Evolutionary conservation across 2,797 vertebrate genomes (phyloP).

Genomic region (Otus scops): DNA sequence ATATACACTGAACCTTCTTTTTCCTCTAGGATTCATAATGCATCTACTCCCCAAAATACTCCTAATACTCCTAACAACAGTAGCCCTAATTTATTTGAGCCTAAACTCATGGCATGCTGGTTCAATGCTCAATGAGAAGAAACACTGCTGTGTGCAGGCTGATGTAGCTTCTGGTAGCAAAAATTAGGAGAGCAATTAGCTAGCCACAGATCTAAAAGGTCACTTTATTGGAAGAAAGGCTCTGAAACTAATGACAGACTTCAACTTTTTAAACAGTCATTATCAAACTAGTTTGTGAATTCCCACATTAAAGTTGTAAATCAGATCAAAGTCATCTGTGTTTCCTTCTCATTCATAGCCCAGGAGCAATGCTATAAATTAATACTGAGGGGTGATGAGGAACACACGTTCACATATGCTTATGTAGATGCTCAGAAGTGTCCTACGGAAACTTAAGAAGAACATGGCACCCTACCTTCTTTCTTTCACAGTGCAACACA

Average conservation of each 20-base stretch:
- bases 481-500: neutral
- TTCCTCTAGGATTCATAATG: neutral
- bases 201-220: neutral
- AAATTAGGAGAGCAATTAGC: neutral
- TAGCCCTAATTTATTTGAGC: neutral
- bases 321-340: neutral
- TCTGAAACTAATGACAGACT: neutral
- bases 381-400: neutral
- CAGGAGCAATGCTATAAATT: neutral
- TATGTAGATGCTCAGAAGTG: neutral
- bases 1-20: neutral
- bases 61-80: neutral
- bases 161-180: neutral
- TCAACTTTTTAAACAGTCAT: neutral
- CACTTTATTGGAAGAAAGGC: neutral
- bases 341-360: neutral
- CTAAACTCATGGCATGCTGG: neutral
- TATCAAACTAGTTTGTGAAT: conserved; percentile 13
- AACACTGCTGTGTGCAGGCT: neutral
- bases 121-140: neutral
- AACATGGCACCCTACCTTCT: neutral
- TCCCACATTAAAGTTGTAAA: neutral
- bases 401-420: neutral
- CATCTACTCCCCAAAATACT: neutral
- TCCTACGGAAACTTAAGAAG: neutral